A percentile compares a stretch with the other conserved stretches of the same genome.
Conservation (phyloP, 2,797 vertebrate genomes). For the Falco biarmicus region DNA sequence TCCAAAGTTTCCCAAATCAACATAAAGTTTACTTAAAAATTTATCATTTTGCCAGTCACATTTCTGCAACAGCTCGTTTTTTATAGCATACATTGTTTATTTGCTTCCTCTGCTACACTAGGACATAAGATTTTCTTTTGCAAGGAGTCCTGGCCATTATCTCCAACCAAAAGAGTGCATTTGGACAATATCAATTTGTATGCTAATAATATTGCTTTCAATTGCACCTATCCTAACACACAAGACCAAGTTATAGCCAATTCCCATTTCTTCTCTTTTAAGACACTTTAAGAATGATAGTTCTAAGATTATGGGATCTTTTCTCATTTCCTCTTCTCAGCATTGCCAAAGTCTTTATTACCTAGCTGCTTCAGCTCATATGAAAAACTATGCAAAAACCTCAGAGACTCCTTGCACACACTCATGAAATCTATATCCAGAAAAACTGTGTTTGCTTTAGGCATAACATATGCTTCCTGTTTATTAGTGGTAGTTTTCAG, state of each 20-base stretch:
- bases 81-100: not conserved
- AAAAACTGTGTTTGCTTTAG: slow-evolving; percentile 17
- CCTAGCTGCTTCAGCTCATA: not conserved
- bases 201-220: slow-evolving; percentile 46
- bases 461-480: not conserved
- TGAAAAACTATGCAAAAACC: slow-evolving; percentile 12
- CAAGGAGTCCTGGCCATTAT: not conserved
- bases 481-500: slow-evolving; percentile 2
- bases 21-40: not conserved
- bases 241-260: not conserved
- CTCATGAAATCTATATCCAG: not conserved
- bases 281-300: not conserved
- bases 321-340: slow-evolving; percentile 9
- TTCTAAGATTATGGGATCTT: slow-evolving; percentile 19
- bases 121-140: not conserved
- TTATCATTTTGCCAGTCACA: not conserved
- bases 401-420: not conserved
- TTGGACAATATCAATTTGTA: slow-evolving; percentile 51
- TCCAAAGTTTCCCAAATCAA: not conserved
- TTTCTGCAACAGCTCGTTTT: not conserved
- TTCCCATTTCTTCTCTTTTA: slow-evolving; percentile 15
- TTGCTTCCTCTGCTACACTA: not conserved
- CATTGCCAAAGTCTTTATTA: slow-evolving; percentile 14
- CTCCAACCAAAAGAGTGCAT: not conserved
- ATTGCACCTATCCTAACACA: slow-evolving; percentile 3